Conservation (phyloP, 1,140 invertebrate species). For the Hylaeus anthracinus region DNA sequence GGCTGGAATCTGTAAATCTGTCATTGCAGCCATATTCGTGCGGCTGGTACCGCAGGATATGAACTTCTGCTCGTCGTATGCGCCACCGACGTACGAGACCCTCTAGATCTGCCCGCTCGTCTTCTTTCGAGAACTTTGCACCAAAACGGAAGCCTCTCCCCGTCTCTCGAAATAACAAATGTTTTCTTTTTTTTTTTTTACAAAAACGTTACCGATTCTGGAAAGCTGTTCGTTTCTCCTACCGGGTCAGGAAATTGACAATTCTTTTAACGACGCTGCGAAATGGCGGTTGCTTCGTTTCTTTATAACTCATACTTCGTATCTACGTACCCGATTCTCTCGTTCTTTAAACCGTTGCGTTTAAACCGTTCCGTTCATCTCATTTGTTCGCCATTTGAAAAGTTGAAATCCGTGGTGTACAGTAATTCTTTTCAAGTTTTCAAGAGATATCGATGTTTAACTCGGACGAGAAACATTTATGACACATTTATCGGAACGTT, state of each 20-base stretch:
- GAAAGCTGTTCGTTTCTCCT: not conserved
- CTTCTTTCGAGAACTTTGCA: constrained; percentile 43
- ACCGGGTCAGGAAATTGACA: not conserved
- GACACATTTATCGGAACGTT: not conserved
- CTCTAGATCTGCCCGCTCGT: constrained; percentile 33
- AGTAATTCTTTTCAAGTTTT: too few species aligned
- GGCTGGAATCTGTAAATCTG: constrained; percentile 80
- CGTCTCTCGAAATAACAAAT: constrained; percentile 40
- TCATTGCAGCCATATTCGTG: constrained; percentile 75
- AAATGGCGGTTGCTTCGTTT: not conserved
- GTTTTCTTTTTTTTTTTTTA: not conserved
- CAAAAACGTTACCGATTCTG: not conserved
- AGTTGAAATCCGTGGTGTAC: too few species aligned
- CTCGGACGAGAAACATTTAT: too few species aligned
- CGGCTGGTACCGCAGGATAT: constrained; percentile 63
- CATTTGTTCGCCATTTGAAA: too few species aligned
- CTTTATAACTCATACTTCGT: not conserved
- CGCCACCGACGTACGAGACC: constrained; percentile 29
- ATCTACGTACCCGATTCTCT: too few species aligned
- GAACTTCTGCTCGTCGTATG: constrained; percentile 64
- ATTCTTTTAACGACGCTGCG: not conserved
- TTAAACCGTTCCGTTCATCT: too few species aligned
- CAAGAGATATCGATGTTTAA: too few species aligned
- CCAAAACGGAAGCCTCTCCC: constrained; percentile 35
- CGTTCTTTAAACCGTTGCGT: too few species aligned